A percentile compares a stretch with the other conserved stretches of the same genome.
phyloP scores from a whole-genome alignment of 2,113 vertebrate genomes.

The Petrocephalus microphthalmus region DNA sequence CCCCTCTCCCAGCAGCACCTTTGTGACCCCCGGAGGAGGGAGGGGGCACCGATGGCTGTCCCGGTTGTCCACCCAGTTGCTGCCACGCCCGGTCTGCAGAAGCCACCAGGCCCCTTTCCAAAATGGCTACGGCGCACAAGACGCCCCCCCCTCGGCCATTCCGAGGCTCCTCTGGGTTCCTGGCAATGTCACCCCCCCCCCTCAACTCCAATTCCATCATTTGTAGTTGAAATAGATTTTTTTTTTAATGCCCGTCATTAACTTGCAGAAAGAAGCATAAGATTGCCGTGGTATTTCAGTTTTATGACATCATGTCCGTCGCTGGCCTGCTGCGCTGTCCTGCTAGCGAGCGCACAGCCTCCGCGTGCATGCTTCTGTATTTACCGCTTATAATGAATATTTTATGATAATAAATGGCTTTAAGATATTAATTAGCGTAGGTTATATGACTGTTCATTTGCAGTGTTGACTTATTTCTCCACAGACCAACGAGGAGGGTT shows the following conservation, averaged over 20 bases:
- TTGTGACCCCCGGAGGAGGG: conserved; percentile 13
- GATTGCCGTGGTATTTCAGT: conserved; percentile 69
- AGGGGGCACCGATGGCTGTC: conserved; percentile 22
- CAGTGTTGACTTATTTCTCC: conserved; percentile 48
- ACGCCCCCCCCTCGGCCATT: neutral
- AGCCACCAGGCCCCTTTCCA: conserved; percentile 14
- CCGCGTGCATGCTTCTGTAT: conserved; percentile 42
- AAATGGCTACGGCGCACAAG: conserved; percentile 25
- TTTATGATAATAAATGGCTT: conserved; percentile 55
- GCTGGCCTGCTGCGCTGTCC: conserved; percentile 37
- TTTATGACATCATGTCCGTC: conserved; percentile 68
- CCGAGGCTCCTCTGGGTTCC: neutral
- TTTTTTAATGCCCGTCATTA: conserved; percentile 69
- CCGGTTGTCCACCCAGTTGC: neutral
- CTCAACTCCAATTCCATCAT: conserved; percentile 66
- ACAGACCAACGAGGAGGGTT: conserved; percentile 45
- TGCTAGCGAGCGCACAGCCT: conserved; percentile 38
- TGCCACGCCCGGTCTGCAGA: neutral
- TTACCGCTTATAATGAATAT: conserved; percentile 49
- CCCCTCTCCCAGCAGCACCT: neutral
- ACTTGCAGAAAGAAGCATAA: conserved; percentile 52
- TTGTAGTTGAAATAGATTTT: conserved; percentile 75
- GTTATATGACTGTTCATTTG: conserved; percentile 30
- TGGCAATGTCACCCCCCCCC: conserved; percentile 43
- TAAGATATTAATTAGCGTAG: conserved; percentile 55